These are phyloP conservation scores for Hesperophylax magnus DNA, from an alignment of 1,140 invertebrate genomes.

Conservation along the genomic window DNA sequence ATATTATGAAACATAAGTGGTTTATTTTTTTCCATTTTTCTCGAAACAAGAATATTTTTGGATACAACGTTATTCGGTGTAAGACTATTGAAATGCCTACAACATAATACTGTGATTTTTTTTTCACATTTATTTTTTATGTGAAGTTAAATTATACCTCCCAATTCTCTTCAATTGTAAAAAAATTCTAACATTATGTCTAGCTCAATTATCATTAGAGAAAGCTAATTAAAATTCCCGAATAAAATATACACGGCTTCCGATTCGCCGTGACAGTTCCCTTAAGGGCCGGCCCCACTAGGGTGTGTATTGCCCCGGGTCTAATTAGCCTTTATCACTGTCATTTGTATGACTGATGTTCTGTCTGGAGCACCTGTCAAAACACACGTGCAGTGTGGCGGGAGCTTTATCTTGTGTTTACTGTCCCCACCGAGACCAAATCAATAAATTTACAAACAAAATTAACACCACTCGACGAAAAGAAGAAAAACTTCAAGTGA, in stretches of 20 bases:
- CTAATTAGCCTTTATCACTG: slow-evolving; percentile 45
- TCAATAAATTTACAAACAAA: neutral
- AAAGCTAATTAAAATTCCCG: slow-evolving; percentile 34
- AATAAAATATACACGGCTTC: slow-evolving; percentile 16
- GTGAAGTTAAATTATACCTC: neutral
- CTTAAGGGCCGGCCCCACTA: slow-evolving; percentile 15
- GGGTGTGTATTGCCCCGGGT: slow-evolving; percentile 28
- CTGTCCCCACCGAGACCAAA: neutral
- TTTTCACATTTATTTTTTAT: no score
- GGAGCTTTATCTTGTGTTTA: slow-evolving; percentile 38
- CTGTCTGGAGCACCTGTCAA: slow-evolving; percentile 38
- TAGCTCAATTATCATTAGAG: slow-evolving; percentile 17
- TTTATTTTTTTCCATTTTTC: no score
- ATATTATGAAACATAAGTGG: no score
- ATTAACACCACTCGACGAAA: neutral
- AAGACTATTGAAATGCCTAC: no score
- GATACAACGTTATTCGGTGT: no score
- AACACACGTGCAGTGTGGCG: slow-evolving; percentile 33
- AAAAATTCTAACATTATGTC: slow-evolving; percentile 9
- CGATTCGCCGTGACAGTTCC: slow-evolving; percentile 27
- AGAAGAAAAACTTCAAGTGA: neutral
- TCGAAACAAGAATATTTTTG: no score
- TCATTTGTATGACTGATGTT: slow-evolving; percentile 42
- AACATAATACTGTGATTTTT: no score
- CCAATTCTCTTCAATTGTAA: slow-evolving; percentile 2